Evolutionary conservation across 1,140 invertebrate genomes (phyloP).

Genomic region (Drosophila carrolli): DNA sequence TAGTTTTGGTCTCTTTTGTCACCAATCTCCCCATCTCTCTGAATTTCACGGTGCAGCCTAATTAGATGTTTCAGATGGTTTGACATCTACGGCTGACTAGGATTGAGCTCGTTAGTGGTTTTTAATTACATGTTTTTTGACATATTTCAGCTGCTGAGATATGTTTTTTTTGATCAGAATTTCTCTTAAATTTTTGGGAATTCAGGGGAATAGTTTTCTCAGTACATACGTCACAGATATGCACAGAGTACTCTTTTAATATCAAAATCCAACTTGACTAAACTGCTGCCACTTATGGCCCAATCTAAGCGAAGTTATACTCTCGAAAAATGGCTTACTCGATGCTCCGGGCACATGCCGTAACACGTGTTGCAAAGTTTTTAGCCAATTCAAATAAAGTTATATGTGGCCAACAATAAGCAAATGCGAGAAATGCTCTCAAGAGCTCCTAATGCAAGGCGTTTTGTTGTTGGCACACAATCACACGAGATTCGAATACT

Average conservation of each 20-base stretch:
- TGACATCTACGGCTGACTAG: conserved; percentile 42
- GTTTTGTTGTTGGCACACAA: conserved; percentile 39
- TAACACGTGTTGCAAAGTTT: conserved; percentile 61
- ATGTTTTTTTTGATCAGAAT: too few relatives aligned
- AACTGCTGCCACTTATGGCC: conserved; percentile 48
- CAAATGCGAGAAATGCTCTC: conserved; percentile 49
- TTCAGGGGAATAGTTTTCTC: not conserved
- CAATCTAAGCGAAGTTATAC: conserved; percentile 50
- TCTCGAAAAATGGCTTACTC: conserved; percentile 44
- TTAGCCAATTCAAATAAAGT: conserved; percentile 46
- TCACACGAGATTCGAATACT: conserved; percentile 34
- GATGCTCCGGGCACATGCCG: conserved; percentile 30
- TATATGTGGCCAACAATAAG: conserved; percentile 58
- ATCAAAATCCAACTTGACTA: conserved; percentile 40
- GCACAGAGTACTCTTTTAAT: conserved; percentile 11
- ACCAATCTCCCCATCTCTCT: conserved; percentile 6
- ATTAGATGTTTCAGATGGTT: conserved; percentile 69
- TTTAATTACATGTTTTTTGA: conserved; percentile 12
- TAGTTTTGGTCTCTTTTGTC: conserved; percentile 36
- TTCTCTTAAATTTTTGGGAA: too few relatives aligned
- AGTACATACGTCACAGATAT: conserved; percentile 12
- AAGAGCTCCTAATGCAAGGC: conserved; percentile 49
- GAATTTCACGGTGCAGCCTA: conserved; percentile 50
- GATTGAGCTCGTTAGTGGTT: conserved; percentile 70
- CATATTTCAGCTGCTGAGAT: not conserved